These are phyloP conservation scores for Trematocara unimaculatum DNA, from an alignment of 2,113 vertebrate genomes.

Conservation along the genomic window DNA sequence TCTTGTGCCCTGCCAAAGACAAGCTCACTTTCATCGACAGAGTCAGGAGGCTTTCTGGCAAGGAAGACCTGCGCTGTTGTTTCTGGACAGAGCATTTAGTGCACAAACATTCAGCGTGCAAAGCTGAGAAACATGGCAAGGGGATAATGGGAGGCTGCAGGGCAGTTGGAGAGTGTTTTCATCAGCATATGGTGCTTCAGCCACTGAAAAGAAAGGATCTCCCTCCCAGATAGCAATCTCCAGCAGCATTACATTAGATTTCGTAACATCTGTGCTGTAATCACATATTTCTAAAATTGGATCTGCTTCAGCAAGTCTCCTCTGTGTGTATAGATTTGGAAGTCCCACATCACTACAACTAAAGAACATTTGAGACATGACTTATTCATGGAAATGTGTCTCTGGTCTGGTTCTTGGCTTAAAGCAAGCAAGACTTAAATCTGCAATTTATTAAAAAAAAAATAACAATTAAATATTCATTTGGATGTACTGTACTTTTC, in stretches of 20 bases:
- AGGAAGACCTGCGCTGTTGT: conserved; percentile 37
- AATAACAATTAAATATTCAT: neutral
- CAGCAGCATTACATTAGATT: conserved; percentile 46
- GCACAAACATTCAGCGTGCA: conserved; percentile 39
- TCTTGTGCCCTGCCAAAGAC: conserved; percentile 52
- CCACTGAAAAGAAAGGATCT: conserved; percentile 43
- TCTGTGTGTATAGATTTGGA: neutral
- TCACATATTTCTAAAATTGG: conserved; percentile 36
- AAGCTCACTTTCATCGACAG: conserved; percentile 56
- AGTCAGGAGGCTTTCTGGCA: conserved; percentile 57
- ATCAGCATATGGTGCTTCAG: conserved; percentile 46
- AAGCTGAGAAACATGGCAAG: conserved; percentile 47
- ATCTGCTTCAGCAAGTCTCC: conserved; percentile 11
- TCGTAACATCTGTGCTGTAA: conserved; percentile 54
- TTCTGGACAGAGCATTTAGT: conserved; percentile 45
- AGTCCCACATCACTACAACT: conserved; percentile 11
- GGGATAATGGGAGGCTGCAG: conserved; percentile 44
- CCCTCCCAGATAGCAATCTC: conserved; percentile 36
- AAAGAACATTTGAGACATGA: conserved; percentile 37
- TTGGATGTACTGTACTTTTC: conserved; percentile 20
- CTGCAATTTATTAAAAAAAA: neutral
- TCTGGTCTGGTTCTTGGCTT: neutral
- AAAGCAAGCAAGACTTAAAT: conserved; percentile 4
- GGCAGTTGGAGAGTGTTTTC: conserved; percentile 43
- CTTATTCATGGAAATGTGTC: conserved; percentile 30